Percentiles rank a stretch among this genome's conserved stretches.
Conservation (phyloP, 2,113 vertebrate species). For the Eolophus roseicapilla region DNA sequence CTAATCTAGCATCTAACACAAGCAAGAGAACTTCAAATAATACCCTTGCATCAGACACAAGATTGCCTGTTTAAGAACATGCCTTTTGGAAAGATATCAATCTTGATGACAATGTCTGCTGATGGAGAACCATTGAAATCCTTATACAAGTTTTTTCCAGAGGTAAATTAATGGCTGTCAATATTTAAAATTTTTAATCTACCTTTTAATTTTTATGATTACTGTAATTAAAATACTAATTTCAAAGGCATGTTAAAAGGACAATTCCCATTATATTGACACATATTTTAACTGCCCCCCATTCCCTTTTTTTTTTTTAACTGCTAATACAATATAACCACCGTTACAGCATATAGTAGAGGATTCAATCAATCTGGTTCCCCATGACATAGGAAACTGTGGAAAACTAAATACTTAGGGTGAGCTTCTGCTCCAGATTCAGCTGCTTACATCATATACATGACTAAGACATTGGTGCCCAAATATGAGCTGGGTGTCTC, state of each 20-base stretch:
- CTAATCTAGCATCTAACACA: background rate
- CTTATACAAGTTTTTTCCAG: background rate
- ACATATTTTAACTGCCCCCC: background rate
- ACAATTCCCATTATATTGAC: background rate
- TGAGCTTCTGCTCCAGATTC: background rate
- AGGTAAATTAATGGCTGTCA: background rate
- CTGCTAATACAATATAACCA: background rate
- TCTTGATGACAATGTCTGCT: background rate
- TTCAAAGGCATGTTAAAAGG: background rate
- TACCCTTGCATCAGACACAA: background rate
- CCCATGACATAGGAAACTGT: background rate
- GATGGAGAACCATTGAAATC: background rate
- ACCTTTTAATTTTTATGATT: background rate
- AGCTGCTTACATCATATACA: background rate
- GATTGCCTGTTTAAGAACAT: background rate
- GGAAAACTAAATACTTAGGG: background rate
- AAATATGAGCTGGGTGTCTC: background rate
- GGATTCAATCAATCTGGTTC: background rate
- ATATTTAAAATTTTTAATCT: background rate
- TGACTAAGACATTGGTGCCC: background rate
- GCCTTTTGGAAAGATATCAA: background rate
- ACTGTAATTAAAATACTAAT: background rate
- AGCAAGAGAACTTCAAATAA: background rate
- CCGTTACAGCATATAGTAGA: background rate
- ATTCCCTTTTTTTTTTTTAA: background rate